Base-by-base conservation (phyloP, 1,140 invertebrate species). In the Hylaeus volcanicus region DNA sequence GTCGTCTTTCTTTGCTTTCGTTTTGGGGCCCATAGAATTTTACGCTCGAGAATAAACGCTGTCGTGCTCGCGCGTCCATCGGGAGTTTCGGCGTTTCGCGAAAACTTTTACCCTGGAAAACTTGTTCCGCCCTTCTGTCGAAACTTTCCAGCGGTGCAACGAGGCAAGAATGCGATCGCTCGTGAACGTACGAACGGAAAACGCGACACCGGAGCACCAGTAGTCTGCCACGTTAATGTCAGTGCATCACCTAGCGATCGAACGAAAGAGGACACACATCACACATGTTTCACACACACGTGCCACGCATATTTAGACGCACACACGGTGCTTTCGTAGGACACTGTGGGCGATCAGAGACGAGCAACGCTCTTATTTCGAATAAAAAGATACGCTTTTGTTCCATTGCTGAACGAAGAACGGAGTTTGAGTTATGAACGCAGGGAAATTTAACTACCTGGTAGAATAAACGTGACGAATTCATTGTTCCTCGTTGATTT, bases 321-420 rank as follows among this genome's bases (percentile, higher is more conserved):
- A 58, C 82, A 69, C 69, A 78, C 65, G 51, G 74, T 85, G 84
- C 84, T 86, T 86, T 77, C 43, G 74, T 82, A 86, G 79, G 74
- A 41, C 70, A 73, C 51, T 56, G 26, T 45, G 68, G 39, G 74
- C 41, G 64, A 84, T 85, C 26, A 26, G 26, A 26, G 26, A 26
- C 26, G 0, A 26, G 26, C 26, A 26, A 26, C 26, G 26, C 26
- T 26, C 26, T 26, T 26, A 26, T 26, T 26, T 26, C 26, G 26
- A 26, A 26, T 26, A 26, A 26, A 26, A 26, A 26, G 26, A 26
- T 26, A 0, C 26, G 26, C 26, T 26, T 26, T 26, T 26, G 26
- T 26, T 26, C 26, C 26, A 26, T 26, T 26, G 26, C 26, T 26
- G 26, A 26, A 26, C 26, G 26, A 26, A 26, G 26, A 26, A 26